Evolutionary conservation across 2,888 invertebrate genomes (phyloP).

Genomic region (Pristionchus maxplancki): DNA sequence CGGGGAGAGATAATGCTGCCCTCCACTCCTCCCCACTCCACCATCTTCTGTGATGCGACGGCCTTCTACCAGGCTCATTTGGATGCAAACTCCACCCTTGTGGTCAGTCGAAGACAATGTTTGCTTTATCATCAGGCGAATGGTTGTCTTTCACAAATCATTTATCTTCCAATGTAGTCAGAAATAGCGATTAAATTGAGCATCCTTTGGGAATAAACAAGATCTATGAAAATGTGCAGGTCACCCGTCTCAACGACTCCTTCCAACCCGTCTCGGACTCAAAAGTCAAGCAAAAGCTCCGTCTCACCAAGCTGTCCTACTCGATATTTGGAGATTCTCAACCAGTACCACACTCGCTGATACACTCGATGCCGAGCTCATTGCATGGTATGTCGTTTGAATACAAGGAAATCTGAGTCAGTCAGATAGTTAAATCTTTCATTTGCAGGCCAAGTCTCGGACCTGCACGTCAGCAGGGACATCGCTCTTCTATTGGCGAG

Average conservation of each 20-base stretch:
- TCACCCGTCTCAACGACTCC: slow-evolving; percentile 71
- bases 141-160: neutral
- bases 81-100: slow-evolving; percentile 69
- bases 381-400: slow-evolving; percentile 63
- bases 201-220: neutral
- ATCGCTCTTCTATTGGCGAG: slow-evolving; percentile 93
- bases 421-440: no score
- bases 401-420: no score
- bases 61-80: slow-evolving; percentile 70
- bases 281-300: slow-evolving; percentile 58
- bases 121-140: no score
- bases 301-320: slow-evolving; percentile 68
- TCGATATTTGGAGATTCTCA: slow-evolving; percentile 67
- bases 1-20: slow-evolving; percentile 73
- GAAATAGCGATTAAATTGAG: neutral
- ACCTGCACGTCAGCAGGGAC: slow-evolving; percentile 93
- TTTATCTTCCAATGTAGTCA: neutral
- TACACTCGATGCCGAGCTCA: slow-evolving; percentile 63
- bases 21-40: slow-evolving; percentile 61
- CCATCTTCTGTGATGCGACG: slow-evolving; percentile 70
- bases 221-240: slow-evolving; percentile 56
- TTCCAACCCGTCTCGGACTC: slow-evolving; percentile 65
- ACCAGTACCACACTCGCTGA: slow-evolving; percentile 60
- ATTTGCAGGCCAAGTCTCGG: slow-evolving; percentile 79
- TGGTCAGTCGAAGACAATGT: no score